Evolutionary conservation across 2,113 vertebrate species (phyloP), one percentile per base, ranked within the genome.

Genomic region (Boleophthalmus pectinirostris): DNA sequence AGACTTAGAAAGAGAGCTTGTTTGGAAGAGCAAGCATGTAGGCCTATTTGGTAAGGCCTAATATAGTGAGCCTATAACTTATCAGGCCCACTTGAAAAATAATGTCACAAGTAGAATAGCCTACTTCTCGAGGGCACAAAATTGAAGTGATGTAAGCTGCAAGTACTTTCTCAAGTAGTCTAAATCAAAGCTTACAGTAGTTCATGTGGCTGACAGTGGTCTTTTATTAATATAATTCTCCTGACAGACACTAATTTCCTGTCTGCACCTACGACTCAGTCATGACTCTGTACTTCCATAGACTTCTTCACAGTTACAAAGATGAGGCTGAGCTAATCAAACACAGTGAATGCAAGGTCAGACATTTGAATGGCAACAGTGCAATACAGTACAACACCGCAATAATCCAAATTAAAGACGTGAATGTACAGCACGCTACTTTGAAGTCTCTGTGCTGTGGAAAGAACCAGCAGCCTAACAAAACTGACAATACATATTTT

Each of bases 161-260:
- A 6, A 20, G 7, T 5, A 51, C 16, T 20, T 18, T 18, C 16
- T 20, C 49, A 20, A 53, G 51, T 7, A n/a, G 51, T n/a, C 51
- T 53, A n/a, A 53, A 53, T 53, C 7, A 53, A 53, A 53, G 51
- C 18, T 5, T 5, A 53, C 5, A 2, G 5, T 53, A n/a, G 49
- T 7, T 51, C 3, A 18, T n/a, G 18, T n/a, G 23, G 67, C 25
- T 73, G 12, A 61, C 25, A 5, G 24, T 60, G 1, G 0, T 66
- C 11, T 43, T 35, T 54, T 67, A 47, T 74, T 12, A 69, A 35
- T 65, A 57, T 7, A 18, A 16, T n/a, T 3, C 1, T 53, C 67
- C 11, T 74, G 29, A 47, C 23, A 46, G 29, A 53, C 51, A 79
- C 61, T 82, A 72, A 88, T 85, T 76, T 87, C 79, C 74, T 74